Base-by-base conservation (phyloP, 2,113 vertebrate species). In the Ibidorhyncha struthersii region DNA sequence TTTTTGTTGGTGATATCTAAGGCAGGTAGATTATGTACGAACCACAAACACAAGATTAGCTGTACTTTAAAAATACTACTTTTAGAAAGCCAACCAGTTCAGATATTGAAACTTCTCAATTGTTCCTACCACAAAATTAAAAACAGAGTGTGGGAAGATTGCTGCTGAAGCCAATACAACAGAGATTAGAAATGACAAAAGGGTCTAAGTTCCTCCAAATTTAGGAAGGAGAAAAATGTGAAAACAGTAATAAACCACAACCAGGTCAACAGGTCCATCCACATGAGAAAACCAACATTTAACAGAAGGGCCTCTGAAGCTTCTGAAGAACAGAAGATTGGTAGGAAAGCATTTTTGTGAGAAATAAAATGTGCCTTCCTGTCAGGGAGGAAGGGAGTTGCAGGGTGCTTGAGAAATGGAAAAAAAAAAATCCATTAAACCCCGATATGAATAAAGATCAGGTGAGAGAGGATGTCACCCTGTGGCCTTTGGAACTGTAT, bases 381-480 rank as follows among this genome's bases (percentile, higher is more conserved):
- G 98, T 98, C 88, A 87, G 97, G 96, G 98, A 98, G 98, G 98
- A 98, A 98, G 98, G 98, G 98, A 98, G 97, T 98, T 97, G 86
- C 95, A 93, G 69, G 78, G 96, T 97, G 98, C 98, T 98, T 98
- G 98, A 98, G 98, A 98, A 98, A 98, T 97, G 96, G 97, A 82
- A 92, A 96, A 89, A 71, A 93, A 98, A 97, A 93, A 91, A 56
- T 96, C 96, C 98, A 98, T 98, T 98, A 98, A 98, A 97, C n/a
- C 61, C 87, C 4, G 11, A 97, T 96, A 97, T 98, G 98, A 98
- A 98, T 98, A 98, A 98, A 98, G 97, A 98, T 98, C 98, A 98
- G 98, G 98, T 98, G 98, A 98, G 97, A 96, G 95, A 98, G 98
- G 98, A 98, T 98, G 95, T 98, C 98, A 98, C 98, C 98, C 95